Base-by-base conservation (phyloP, 2,113 vertebrate species). In the Lophochroa leadbeateri region DNA sequence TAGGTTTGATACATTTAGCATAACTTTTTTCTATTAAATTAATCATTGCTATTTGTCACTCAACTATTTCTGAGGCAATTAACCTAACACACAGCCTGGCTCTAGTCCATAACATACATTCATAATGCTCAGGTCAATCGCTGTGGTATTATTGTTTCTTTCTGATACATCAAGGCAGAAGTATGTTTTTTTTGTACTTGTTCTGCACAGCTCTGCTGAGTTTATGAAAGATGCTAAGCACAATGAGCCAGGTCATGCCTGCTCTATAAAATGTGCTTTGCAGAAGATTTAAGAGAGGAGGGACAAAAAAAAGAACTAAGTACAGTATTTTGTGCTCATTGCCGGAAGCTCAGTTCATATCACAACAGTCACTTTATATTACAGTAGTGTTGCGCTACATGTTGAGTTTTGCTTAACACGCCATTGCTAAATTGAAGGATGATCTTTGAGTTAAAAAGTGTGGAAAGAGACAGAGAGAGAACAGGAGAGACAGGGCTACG, bases 1-100 rank as follows among this genome's bases (percentile, higher is more conserved):
- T 95, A 90, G 19, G 11, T 95, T 96, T 97, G 83, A 90, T 97
- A 92, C 29, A 52, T 90, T 94, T 88, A 76, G 24, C 29, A 41
- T 93, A 82, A 83, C 44, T 67, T 63, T 63, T 82, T 71, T 77
- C 68, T 91, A 35, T 87, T 91, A 86, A 91, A 89, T 94, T 74
- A 88, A 90, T 64, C 52, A 68, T 89, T 79, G 35, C 65, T 94
- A 50, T 96, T 93, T 86, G 50, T 86, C 58, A 84, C 23, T 91
- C 52, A 84, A 65, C 25, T 86, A 83, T 96, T 96, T 92, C 70
- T 94, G 84, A 52, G 44, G 64, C 77, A 82, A 82, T 89, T 93
- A 96, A 96, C 94, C 88, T 95, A 94, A 92, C 82, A 52, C 68
- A 89, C 76, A 88, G 85, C 75, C 76, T 80, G 84, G 52, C 37